These are phyloP conservation scores for Byasa hedistus DNA, from an alignment of 2,888 invertebrate species.

Conservation along the genomic window DNA sequence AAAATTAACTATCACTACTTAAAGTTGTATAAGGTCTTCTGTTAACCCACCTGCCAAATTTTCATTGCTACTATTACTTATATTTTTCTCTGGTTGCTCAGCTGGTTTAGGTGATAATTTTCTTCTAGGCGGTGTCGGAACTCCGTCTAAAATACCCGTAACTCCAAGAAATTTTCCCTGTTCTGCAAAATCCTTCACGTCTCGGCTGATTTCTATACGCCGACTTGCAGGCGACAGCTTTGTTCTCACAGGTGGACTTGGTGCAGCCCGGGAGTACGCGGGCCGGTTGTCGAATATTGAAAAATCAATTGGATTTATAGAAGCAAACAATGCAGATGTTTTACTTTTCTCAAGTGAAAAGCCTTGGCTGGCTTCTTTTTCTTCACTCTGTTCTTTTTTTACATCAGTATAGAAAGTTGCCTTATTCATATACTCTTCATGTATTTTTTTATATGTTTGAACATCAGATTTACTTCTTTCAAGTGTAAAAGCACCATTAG, in stretches of 20 bases:
- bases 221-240: conserved; percentile 59
- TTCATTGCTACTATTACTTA: conserved; percentile 38
- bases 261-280: conserved; percentile 64
- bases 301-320: conserved; percentile 51
- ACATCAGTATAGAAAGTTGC: conserved; percentile 65
- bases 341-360: conserved; percentile 66
- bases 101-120: conserved; percentile 60
- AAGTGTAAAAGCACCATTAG: conserved; percentile 64
- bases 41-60: conserved; percentile 40
- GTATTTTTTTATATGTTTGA: conserved; percentile 59
- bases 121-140: conserved; percentile 65
- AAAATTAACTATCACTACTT: conserved; percentile 31
- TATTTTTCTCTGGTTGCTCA: conserved; percentile 32
- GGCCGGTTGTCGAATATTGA: conserved; percentile 70
- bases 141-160: conserved; percentile 59
- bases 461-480: conserved; percentile 74
- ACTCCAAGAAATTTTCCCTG: conserved; percentile 55
- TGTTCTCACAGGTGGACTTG: conserved; percentile 69
- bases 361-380: conserved; percentile 37
- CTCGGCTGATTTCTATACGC: conserved; percentile 46
- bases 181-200: conserved; percentile 51
- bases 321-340: conserved; percentile 59
- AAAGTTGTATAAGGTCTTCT: conserved; percentile 74
- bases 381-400: conserved; percentile 37
- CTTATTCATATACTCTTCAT: conserved; percentile 50